These are phyloP conservation scores for Ericerus pela DNA, from an alignment of 1,140 invertebrate genomes.

Conservation along the genomic window DNA sequence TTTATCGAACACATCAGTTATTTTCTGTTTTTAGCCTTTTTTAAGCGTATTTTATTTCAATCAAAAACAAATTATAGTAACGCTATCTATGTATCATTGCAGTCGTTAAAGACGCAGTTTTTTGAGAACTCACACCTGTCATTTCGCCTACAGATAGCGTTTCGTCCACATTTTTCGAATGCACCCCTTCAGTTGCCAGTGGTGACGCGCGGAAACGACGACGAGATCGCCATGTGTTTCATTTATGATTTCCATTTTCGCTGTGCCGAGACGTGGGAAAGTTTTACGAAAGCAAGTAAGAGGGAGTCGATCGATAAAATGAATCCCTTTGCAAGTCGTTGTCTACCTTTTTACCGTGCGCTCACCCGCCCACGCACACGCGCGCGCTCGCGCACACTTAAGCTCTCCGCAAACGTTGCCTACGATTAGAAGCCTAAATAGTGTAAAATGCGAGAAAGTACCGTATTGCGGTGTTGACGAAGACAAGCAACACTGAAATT, in stretches of 20 bases:
- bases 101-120: too few species aligned
- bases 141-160: constrained; percentile 1
- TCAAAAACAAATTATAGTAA: too few species aligned
- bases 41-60: too few species aligned
- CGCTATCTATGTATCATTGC: too few species aligned
- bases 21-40: too few species aligned
- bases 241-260: background rate
- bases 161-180: constrained; percentile 4
- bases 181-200: constrained; percentile 3
- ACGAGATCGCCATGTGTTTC: constrained; percentile 8
- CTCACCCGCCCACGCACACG: background rate
- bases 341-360: background rate
- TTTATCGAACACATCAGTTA: too few species aligned
- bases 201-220: background rate
- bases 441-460: constrained; percentile 9
- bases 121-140: too few species aligned
- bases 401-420: background rate
- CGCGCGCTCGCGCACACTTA: background rate
- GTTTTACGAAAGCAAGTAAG: too few species aligned
- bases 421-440: constrained; percentile 12
- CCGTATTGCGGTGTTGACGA: constrained; percentile 5
- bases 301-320: constrained; percentile 12
- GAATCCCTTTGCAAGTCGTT: constrained; percentile 5
- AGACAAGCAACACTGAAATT: constrained; percentile 5
- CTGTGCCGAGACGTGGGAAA: background rate